A percentile compares a stretch with the other conserved stretches of the same genome.
Conservation (phyloP, 2,113 vertebrate genomes). For the Microtus ochrogaster region DNA sequence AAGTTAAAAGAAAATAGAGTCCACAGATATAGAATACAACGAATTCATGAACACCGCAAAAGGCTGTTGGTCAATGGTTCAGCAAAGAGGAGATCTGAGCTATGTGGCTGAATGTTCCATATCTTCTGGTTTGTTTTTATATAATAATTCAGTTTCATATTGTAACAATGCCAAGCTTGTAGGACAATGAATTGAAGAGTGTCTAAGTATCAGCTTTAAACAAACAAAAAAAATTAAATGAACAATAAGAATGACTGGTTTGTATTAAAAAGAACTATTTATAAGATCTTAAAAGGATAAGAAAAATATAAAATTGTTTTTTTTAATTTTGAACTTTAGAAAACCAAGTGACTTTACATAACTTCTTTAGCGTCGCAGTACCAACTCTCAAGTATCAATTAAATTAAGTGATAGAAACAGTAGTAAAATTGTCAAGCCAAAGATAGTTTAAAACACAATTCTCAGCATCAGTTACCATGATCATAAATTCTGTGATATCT, state of each 20-base stretch:
- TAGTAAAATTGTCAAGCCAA: conserved; percentile 17
- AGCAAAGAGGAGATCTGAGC: not conserved
- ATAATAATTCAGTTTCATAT: not conserved
- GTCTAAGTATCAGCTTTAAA: not conserved
- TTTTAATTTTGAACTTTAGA: conserved; percentile 14
- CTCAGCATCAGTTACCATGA: not conserved
- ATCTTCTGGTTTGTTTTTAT: not conserved
- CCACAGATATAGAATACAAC: not conserved
- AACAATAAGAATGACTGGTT: not conserved
- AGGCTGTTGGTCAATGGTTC: not conserved
- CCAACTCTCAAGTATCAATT: not conserved
- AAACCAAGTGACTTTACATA: not conserved
- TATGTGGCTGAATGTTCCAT: not conserved
- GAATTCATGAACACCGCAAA: not conserved
- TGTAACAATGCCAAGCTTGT: not conserved
- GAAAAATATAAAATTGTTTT: not conserved
- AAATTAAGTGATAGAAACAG: not conserved
- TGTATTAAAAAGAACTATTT: not conserved
- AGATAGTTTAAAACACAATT: conserved; percentile 23
- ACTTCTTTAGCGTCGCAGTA: not conserved
- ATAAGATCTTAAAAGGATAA: conserved; percentile 20
- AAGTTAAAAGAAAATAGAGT: conserved; percentile 3
- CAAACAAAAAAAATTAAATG: not conserved
- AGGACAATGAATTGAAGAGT: not conserved
- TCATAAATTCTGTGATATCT: not conserved